Base-by-base conservation (phyloP, 2,797 vertebrate species). In the Syngnathus rostellatus region DNA sequence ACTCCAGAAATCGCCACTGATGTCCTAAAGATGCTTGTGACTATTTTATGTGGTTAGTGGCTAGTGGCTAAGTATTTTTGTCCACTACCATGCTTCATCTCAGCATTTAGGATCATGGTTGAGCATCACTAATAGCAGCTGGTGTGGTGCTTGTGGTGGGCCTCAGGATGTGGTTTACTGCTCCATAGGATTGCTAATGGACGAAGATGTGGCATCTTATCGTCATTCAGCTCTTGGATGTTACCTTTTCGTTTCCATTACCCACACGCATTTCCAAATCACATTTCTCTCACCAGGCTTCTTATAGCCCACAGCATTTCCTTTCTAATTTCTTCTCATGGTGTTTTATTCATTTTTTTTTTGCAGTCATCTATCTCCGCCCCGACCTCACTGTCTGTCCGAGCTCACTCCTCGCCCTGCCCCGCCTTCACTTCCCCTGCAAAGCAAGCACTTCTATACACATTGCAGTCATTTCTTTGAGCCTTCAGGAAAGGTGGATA, bases 281-380 rank as follows among this genome's bases (percentile, higher is more conserved):
- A 54, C 66, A 39, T 62, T 38, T 16, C 62, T 66, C 62, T 68
- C 64, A 64, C 69, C 69, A 63, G 74, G 46, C 63, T 65, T 37
- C 64, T 10, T 77, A 53, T 77, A 63, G 74, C 79, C 75, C 69
- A 50, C 57, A 80, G 78, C 77, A 69, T 72, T 75, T 70, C 12
- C 19, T 83, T 81, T 83, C 77, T 82, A 84, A 83, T 87, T 88
- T 82, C 69, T 79, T 40, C 74, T 71, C 82, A 83, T 62, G 77
- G 73, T 89, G 82, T 85, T 86, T 85, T 87, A 88, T 89, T 88
- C 80, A 86, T 88, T 74, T 88, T 83, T 86, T 85, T 81, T 87
- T 84, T 76, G 66, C 68, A 38, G 67, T 73, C 74, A 76, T 83
- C 78, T 39, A 76, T 80, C 31, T 31, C 73, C 69, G 73, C 61